Conservation (phyloP, 2,797 vertebrate species). For the Holocentrus rufus region DNA sequence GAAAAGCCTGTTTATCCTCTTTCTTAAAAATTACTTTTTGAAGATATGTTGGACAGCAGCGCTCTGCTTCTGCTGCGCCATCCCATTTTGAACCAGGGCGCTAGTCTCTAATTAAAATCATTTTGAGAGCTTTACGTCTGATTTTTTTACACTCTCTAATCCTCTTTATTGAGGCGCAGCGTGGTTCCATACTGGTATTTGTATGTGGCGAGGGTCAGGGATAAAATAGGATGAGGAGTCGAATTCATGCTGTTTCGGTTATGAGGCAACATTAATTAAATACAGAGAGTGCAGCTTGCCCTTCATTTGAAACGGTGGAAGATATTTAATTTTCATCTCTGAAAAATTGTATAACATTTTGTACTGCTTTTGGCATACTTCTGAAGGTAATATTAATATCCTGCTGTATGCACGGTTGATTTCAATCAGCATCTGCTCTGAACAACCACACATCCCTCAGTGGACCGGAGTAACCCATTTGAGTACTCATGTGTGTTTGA, state of each 20-base stretch:
- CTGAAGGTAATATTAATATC: slow-evolving; percentile 57
- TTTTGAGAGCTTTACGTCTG: slow-evolving; percentile 21
- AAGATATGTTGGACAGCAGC: slow-evolving; percentile 8
- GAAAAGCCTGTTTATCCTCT: background rate
- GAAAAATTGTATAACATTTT: slow-evolving; percentile 13
- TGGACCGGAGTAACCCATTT: slow-evolving; percentile 48
- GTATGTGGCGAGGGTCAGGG: slow-evolving; percentile 29
- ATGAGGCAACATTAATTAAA: slow-evolving; percentile 56
- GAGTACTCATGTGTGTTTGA: slow-evolving; percentile 42
- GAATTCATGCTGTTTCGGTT: slow-evolving; percentile 39
- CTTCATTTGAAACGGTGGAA: slow-evolving; percentile 12
- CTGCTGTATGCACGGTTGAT: slow-evolving; percentile 23
- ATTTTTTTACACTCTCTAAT: slow-evolving; percentile 28
- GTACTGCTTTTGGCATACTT: slow-evolving; percentile 26
- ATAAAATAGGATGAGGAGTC: slow-evolving; percentile 26
- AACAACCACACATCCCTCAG: slow-evolving; percentile 47
- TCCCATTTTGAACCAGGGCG: slow-evolving; percentile 11
- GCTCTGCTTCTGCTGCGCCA: background rate
- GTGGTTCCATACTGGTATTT: slow-evolving; percentile 42
- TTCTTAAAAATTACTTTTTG: background rate
- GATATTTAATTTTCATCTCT: slow-evolving; percentile 18
- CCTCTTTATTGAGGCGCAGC: slow-evolving; percentile 49
- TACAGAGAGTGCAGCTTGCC: slow-evolving; percentile 15
- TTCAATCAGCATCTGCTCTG: slow-evolving; percentile 64
- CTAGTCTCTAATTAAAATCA: slow-evolving; percentile 15